A percentile compares a stretch with the other conserved stretches of the same genome.
Evolutionary conservation across 2,797 vertebrate species (phyloP).

Genomic region (Brotula barbata): DNA sequence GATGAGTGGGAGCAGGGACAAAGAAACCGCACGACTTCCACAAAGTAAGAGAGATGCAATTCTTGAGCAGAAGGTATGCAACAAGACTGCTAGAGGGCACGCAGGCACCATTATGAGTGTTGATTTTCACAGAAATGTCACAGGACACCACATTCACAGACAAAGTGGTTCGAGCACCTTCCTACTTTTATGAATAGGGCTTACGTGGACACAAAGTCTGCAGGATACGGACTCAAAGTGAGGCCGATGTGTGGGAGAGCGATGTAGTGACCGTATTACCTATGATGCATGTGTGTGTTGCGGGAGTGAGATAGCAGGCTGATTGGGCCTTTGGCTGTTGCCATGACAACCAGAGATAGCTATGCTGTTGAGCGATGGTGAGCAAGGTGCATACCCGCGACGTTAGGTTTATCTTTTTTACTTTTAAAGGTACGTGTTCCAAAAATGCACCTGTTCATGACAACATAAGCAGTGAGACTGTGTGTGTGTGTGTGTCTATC

Average conservation of each 20-base stretch:
- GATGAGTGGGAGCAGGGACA: neutral
- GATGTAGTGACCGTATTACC: conserved; percentile 45
- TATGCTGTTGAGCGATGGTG: conserved; percentile 56
- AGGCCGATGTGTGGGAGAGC: conserved; percentile 39
- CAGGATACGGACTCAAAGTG: conserved; percentile 39
- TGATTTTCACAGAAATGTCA: conserved; percentile 8
- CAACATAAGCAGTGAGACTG: conserved; percentile 22
- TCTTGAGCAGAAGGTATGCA: neutral
- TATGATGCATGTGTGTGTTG: conserved; percentile 41
- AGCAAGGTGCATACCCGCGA: conserved; percentile 21
- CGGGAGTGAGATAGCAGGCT: conserved; percentile 53
- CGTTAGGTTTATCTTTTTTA: conserved; percentile 18
- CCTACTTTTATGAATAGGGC: conserved; percentile 20
- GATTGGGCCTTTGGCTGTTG: conserved; percentile 76
- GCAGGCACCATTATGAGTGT: neutral
- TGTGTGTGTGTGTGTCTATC: conserved; percentile 10
- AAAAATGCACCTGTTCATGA: conserved; percentile 6
- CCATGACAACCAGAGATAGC: conserved; percentile 77
- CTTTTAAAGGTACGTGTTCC: conserved; percentile 8
- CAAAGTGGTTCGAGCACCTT: neutral
- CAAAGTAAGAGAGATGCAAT: neutral
- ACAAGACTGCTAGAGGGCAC: neutral
- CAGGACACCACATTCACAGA: neutral
- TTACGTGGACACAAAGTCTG: conserved; percentile 33
- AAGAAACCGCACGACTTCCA: neutral